phyloP scores from a whole-genome alignment of 2,888 invertebrate genomes.

The Molanna angustata region DNA sequence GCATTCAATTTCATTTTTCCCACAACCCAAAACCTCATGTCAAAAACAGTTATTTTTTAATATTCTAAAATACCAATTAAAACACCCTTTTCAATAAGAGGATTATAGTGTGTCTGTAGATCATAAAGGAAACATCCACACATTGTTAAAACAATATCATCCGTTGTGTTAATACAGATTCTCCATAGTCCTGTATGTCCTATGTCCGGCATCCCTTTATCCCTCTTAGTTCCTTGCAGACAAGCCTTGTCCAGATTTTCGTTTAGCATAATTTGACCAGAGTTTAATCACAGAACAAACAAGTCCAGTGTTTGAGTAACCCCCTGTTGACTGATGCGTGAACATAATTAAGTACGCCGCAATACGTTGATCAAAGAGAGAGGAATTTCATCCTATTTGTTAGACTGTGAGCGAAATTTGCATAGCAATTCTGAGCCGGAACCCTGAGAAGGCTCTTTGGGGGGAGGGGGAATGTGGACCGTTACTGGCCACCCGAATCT shows the following conservation, averaged over 20 bases:
- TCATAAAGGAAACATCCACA: no score
- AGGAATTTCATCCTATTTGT: conserved; percentile 28
- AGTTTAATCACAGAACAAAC: conserved; percentile 24
- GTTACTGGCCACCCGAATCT: conserved; percentile 1
- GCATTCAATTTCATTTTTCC: no score
- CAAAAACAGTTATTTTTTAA: no score
- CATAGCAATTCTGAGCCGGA: conserved; percentile 20
- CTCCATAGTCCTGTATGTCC: no score
- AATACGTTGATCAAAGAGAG: conserved; percentile 28
- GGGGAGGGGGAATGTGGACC: conserved; percentile 3
- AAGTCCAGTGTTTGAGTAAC: conserved; percentile 9
- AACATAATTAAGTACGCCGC: conserved; percentile 25
- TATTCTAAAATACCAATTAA: no score
- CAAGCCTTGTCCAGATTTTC: not conserved
- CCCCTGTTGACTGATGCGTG: conserved; percentile 20
- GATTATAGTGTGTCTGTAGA: no score
- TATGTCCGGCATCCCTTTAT: no score
- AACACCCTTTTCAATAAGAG: no score
- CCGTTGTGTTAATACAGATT: no score
- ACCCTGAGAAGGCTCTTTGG: no score
- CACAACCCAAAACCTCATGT: no score
- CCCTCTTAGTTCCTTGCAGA: not conserved
- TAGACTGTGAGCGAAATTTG: conserved; percentile 21
- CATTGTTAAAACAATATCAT: no score
- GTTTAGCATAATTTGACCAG: conserved; percentile 15